Evolutionary conservation across 2,113 vertebrate genomes (phyloP), one percentile per base, ranked within the genome.

Genomic region (Thunnus maccoyii): DNA sequence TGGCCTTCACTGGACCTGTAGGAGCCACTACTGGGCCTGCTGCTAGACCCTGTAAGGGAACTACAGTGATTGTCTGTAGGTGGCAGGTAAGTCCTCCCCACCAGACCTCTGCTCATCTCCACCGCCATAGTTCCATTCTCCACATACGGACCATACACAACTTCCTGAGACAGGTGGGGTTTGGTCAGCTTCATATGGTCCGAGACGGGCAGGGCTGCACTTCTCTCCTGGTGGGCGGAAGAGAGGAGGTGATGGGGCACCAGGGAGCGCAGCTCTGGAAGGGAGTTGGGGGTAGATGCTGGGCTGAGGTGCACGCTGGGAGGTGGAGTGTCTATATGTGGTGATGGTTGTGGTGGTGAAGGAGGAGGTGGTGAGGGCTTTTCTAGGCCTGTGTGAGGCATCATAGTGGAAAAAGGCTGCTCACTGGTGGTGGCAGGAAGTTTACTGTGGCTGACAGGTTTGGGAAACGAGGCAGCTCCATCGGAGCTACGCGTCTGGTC

Each of bases 1-100:
- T 95, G 97, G 0, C 96, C 97, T 51, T 97, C 97, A 0, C 81
- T 91, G 16, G 72, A 90, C 92, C 96, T 94, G 83, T 95, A 95
- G 0, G 91, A 22, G 0, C 93, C 66, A 9, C 94, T 56, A 0
- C 85, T 30, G 0, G 86, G 18, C 0, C 96, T 95, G 73, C 96
- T 95, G 73, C 76, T 70, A 17, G 95, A 90, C 1, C 92, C 83
- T 0, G 96, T 65, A 2, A 96, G 94, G 16, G 91, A 68, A 0
- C 14, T 44, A 55, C 96, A 95, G 36, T 91, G 94, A 48, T 73
- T 89, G 66, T 97, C 96, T 85, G 96, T 60, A 52, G 94, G 56
- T 47, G 92, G 86, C 20, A 92, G 74, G 51, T 90, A 92, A 4
- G 85, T 61, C 32, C 78, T 86, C 16, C 85, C 91, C 1, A 30